These are phyloP conservation scores for Cantharis rufa DNA, from an alignment of 2,888 invertebrate species.

Conservation along the genomic window DNA sequence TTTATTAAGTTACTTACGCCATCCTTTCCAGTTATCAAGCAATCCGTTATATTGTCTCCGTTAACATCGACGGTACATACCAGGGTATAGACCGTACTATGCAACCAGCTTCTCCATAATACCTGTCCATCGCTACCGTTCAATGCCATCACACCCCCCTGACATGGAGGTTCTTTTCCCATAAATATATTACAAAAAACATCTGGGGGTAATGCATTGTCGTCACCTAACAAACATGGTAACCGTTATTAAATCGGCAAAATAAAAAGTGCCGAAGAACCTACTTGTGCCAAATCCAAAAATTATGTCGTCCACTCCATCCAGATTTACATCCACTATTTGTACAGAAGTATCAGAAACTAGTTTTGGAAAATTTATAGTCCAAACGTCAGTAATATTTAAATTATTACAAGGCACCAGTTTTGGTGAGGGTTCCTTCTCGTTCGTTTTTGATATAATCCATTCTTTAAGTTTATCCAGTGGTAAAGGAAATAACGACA, in stretches of 20 bases:
- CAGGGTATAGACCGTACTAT: constrained; percentile 73
- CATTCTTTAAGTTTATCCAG: constrained; percentile 64
- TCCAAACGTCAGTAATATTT: constrained; percentile 67
- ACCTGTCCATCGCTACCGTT: constrained; percentile 71
- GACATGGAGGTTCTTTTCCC: constrained; percentile 67
- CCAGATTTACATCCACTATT: constrained; percentile 71
- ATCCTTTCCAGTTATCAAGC: constrained; percentile 72
- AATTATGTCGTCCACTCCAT: constrained; percentile 72
- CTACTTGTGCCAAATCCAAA: constrained; percentile 78
- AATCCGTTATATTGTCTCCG: constrained; percentile 70
- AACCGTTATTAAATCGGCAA: constrained; percentile 37
- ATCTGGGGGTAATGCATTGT: constrained; percentile 61
- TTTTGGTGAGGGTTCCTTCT: constrained; percentile 40
- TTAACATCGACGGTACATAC: constrained; percentile 75
- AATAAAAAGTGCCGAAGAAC: not conserved
- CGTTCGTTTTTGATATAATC: constrained; percentile 54
- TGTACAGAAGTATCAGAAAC: constrained; percentile 76
- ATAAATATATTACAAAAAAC: constrained; percentile 70
- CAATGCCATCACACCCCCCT: constrained; percentile 77
- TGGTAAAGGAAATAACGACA: constrained; percentile 69
- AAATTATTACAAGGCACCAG: constrained; percentile 65
- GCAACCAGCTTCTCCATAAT: constrained; percentile 76
- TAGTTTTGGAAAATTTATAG: constrained; percentile 68
- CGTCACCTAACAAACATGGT: constrained; percentile 48
- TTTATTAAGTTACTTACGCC: constrained; percentile 60